Base-by-base conservation (phyloP, 2,888 invertebrate species). In the Synergus itoensis region DNA sequence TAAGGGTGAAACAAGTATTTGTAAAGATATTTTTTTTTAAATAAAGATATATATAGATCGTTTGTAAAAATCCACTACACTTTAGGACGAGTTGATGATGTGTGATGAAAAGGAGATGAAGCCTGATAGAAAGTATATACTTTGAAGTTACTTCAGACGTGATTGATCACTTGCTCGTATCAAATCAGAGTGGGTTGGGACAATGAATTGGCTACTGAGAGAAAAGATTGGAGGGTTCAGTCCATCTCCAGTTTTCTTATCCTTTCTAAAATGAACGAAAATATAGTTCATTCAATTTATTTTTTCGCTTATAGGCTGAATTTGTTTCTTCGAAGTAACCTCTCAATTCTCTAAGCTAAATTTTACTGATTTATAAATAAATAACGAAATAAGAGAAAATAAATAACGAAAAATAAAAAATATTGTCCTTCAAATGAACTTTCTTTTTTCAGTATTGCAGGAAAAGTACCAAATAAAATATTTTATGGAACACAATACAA, bases 301-400 rank as follows among this genome's bases (percentile, higher is more conserved):
- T 69, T 16, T 21, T 21, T 45, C 14, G 16, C 45, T 28, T 48
- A 36, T n/a, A 53, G n/a, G 45, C 45, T 43, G 21, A 48, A 69
- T 45, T 69, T 69, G 45, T 14, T 28, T 48, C 45, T 69, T 69
- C 67, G 3, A 12, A 45, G 14, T 28, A 45, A 45, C 67, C 14
- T 21, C 43, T 69, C 45, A 48, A 48, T 69, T 48, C 67, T 45
- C 67, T 28, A 69, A 48, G 48, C 45, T 28, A 45, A 45, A 67
- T 69, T 67, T 28, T 45, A 45, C 43, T 21, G 21, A 21, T 21
- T 21, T 21, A 21, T 21, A 1, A 1, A 21, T 21, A 21, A 21
- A 21, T 21, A 21, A 21, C 21, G 21, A 21, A 21, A 21, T 21
- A 0, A 21, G 7, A 53, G n/a, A 8, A 53, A n/a, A 40, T 40